Percentiles rank a stretch among this genome's conserved stretches.
Conservation (phyloP, 2,888 invertebrate species). For the Drosophila koepferae region DNA sequence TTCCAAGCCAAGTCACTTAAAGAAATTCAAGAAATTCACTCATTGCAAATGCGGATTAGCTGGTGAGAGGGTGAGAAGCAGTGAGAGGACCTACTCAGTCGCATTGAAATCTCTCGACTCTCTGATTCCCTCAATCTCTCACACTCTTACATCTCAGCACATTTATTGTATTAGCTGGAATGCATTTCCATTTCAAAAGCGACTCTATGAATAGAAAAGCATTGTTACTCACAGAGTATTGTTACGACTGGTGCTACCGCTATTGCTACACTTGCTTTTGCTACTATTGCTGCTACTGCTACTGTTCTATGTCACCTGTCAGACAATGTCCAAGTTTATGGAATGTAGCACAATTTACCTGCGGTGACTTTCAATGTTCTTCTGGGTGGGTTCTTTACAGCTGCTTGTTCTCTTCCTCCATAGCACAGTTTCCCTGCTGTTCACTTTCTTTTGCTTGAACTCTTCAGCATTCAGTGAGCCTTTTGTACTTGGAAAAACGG, state of each 20-base stretch:
- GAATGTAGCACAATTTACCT: conserved; percentile 52
- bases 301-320: conserved; percentile 31
- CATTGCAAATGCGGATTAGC: conserved; percentile 29
- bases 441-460: conserved; percentile 50
- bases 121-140: conserved; percentile 9
- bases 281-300: neutral
- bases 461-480: conserved; percentile 32
- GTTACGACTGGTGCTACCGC: conserved; percentile 20
- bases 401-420: conserved; percentile 5
- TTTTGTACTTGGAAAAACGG: conserved; percentile 46
- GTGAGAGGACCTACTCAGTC: neutral
- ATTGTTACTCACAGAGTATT: conserved; percentile 44
- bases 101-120: conserved; percentile 42
- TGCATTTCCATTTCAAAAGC: conserved; percentile 66
- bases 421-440: conserved; percentile 7
- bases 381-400: conserved; percentile 14
- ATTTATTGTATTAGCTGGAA: conserved; percentile 60
- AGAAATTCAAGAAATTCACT: conserved; percentile 59
- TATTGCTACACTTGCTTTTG: neutral
- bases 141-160: conserved; percentile 13
- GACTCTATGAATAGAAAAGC: conserved; percentile 49
- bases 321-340: conserved; percentile 41
- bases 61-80: neutral
- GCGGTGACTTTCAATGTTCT: conserved; percentile 35
- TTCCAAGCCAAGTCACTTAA: conserved; percentile 56